Conservation (phyloP, 2,888 invertebrate species). For the Pseudococcus jackbeardsleyi region DNA sequence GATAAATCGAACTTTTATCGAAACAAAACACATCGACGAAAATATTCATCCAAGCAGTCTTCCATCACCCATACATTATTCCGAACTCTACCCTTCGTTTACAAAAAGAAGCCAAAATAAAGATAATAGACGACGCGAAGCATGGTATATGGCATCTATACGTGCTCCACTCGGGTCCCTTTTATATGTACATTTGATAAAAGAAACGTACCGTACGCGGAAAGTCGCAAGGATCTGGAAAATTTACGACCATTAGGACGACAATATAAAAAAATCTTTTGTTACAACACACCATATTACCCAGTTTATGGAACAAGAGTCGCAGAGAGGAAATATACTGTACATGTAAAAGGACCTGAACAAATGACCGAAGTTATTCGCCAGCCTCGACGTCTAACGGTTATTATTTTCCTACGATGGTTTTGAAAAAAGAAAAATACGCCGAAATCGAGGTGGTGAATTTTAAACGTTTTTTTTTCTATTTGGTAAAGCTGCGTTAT, state of each 20-base stretch:
- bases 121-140: not conserved
- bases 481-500: not conserved
- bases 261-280: not conserved
- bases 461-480: not conserved
- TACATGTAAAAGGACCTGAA: not conserved
- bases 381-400: not conserved
- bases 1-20: not conserved
- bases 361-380: not conserved
- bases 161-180: not conserved
- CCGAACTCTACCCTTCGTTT: not conserved
- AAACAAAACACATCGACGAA: not conserved
- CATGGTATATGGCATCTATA: not conserved
- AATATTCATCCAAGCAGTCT: not conserved
- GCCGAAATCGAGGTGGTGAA: constrained; percentile 12
- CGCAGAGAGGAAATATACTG: not conserved
- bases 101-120: not conserved
- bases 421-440: not conserved
- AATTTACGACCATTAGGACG: constrained; percentile 28
- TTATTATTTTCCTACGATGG: not conserved
- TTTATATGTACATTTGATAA: not conserved
- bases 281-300: not conserved
- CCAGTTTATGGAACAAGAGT: not conserved
- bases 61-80: not conserved
- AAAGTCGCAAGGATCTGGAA: not conserved
- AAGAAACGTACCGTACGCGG: not conserved